phyloP scores from a whole-genome alignment of 2,113 vertebrate genomes.

The Cephalophus harveyi region DNA sequence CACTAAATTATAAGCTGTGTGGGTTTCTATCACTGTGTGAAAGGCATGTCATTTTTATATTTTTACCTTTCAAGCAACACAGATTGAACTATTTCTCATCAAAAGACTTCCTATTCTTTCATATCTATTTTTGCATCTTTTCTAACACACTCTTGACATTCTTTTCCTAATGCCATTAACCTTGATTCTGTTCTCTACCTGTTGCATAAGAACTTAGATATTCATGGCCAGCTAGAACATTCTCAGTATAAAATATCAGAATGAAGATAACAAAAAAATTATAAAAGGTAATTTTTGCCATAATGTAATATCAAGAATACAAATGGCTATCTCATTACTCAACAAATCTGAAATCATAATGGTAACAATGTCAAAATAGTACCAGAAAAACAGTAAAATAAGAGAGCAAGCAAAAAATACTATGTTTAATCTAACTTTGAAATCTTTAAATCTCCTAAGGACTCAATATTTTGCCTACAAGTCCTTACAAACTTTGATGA shows the following conservation, averaged over 20 bases:
- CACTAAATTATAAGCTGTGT: not conserved
- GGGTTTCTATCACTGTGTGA: not conserved
- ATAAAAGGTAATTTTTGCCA: not conserved
- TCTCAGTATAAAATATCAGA: not conserved
- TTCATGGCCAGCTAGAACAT: not conserved
- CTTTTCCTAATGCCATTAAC: not conserved
- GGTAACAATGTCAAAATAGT: not conserved
- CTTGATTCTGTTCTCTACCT: not conserved
- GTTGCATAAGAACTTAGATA: not conserved
- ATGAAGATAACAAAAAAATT: not conserved
- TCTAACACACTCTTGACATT: constrained; percentile 26
- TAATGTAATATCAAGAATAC: not conserved
- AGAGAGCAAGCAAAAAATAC: not conserved
- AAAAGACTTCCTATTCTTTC: constrained; percentile 34
- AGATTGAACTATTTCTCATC: not conserved
- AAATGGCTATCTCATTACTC: not conserved
- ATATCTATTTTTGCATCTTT: constrained; percentile 40
- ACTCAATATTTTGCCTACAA: not conserved
- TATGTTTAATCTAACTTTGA: not conserved
- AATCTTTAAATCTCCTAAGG: not conserved
- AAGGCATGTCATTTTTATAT: not conserved
- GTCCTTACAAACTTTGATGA: not conserved
- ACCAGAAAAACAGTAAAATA: not conserved
- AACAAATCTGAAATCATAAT: not conserved
- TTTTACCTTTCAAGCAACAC: constrained; percentile 37